Percentiles rank a stretch among this genome's conserved stretches.
phyloP scores from a whole-genome alignment of 1,140 invertebrate genomes.

The Eubasilissa regina region DNA sequence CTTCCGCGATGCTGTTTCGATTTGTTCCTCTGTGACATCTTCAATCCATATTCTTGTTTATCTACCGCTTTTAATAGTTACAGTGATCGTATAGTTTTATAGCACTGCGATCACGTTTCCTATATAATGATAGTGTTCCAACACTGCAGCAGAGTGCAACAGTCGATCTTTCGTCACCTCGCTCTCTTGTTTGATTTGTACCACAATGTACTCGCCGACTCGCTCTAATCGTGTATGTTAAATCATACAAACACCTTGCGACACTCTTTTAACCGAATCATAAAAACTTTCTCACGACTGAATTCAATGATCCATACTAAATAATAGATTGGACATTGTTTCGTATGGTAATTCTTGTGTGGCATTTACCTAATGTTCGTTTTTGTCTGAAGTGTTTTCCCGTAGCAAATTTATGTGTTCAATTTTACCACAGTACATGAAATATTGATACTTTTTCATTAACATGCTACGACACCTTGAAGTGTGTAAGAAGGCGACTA shows the following conservation, averaged over 20 bases:
- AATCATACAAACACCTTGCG: conserved; percentile 20
- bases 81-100: neutral
- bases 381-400: too few relatives aligned
- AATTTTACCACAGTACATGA: too few relatives aligned
- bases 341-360: too few relatives aligned
- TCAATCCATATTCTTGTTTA: conserved; percentile 4
- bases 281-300: too few relatives aligned
- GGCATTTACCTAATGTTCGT: too few relatives aligned
- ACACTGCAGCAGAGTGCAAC: conserved; percentile 2
- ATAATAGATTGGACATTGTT: too few relatives aligned
- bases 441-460: too few relatives aligned
- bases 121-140: conserved; percentile 1
- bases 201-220: conserved; percentile 1
- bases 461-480: too few relatives aligned
- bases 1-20: too few relatives aligned
- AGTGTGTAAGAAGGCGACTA: too few relatives aligned
- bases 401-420: too few relatives aligned
- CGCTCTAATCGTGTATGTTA: conserved; percentile 34
- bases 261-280: conserved; percentile 1
- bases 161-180: conserved; percentile 35
- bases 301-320: too few relatives aligned
- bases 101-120: conserved; percentile 9
- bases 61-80: neutral
- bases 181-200: conserved; percentile 27
- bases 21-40: neutral